Base-by-base conservation (phyloP, 2,888 invertebrate genomes). In the Notodonta ziczac region DNA sequence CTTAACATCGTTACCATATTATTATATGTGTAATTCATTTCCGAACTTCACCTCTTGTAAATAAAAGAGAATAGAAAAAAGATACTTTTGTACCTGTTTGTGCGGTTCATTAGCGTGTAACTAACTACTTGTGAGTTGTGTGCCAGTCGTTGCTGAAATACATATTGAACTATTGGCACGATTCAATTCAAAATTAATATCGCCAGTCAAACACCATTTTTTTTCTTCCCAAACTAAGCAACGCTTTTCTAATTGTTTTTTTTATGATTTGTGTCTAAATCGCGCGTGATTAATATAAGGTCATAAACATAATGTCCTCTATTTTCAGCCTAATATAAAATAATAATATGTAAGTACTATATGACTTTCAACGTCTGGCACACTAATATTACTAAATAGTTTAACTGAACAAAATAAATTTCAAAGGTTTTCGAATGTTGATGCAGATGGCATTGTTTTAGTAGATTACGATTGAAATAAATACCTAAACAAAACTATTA, bases 81-180 rank as follows among this genome's bases (percentile, higher is more conserved):
- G 78, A 89, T 89, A 91, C 91, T 89, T 89, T 89, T 90, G 91
- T 91, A 91, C 91, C 91, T 92, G 91, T 88, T 85, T 76, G 81
- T 82, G 81, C 81, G 84, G 82, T 86, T 86, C 77, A 75, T 82
- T 83, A 85, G 79, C 79, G 80, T 81, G 80, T 84, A 77, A 79
- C 77, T 75, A 77, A 77, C 76, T 73, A 67, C 71, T 69, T 69
- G 71, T 76, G 76, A 69, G 70, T 69, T 69, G 65, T 55, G 67
- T 66, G 65, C 59, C 62, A 13, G 59, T 57, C 51, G 7, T n/a
- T 44, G 7, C 59, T 65, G 74, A 65, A 62, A 75, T 73, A 68
- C 67, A 72, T 70, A 60, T 60, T 60, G 14, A 52, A 24, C 3
- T 48, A 48, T 42, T 12, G 4, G 42, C 42, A 10, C 4, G 10